Evolutionary conservation across 2,113 vertebrate species (phyloP).

Genomic region (Oreotrochilus melanogaster): DNA sequence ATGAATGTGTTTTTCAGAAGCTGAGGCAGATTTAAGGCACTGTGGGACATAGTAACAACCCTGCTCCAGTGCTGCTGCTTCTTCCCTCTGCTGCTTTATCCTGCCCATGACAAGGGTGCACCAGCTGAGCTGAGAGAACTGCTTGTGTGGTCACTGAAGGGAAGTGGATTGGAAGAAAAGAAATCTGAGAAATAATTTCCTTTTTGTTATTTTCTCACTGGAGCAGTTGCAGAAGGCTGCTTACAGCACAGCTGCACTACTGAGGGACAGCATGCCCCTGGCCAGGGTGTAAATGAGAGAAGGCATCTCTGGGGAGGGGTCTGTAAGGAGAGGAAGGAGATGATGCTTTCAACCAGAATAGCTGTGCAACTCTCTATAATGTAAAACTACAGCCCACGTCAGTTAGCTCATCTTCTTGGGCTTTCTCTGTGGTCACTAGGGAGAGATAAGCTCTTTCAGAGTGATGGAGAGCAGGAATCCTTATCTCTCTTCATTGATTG

Average conservation of each 20-base stretch:
- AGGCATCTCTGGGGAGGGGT: neutral
- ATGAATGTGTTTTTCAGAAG: neutral
- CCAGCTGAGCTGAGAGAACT: neutral
- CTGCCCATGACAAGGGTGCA: neutral
- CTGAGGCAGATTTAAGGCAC: neutral
- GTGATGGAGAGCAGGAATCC: conserved; percentile 7
- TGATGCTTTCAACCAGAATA: neutral
- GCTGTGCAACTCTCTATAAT: conserved; percentile 15
- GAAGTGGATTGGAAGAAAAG: neutral
- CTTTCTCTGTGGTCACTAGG: neutral
- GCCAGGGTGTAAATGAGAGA: conserved; percentile 9
- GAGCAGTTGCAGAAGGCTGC: neutral
- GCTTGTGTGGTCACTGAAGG: neutral
- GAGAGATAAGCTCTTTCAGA: conserved; percentile 31
- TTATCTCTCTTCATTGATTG: conserved; percentile 22
- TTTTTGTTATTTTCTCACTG: conserved; percentile 1
- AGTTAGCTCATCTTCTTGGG: conserved; percentile 18
- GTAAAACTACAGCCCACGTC: neutral
- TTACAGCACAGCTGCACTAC: neutral
- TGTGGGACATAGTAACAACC: neutral
- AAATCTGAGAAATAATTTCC: neutral
- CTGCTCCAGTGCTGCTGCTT: neutral
- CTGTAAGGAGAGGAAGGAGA: neutral
- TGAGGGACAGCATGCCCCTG: neutral
- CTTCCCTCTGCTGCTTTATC: neutral